Percentiles rank a stretch among this genome's conserved stretches.
These are phyloP conservation scores for Biston betularia DNA, from an alignment of 2,888 invertebrate species.

Conservation along the genomic window DNA sequence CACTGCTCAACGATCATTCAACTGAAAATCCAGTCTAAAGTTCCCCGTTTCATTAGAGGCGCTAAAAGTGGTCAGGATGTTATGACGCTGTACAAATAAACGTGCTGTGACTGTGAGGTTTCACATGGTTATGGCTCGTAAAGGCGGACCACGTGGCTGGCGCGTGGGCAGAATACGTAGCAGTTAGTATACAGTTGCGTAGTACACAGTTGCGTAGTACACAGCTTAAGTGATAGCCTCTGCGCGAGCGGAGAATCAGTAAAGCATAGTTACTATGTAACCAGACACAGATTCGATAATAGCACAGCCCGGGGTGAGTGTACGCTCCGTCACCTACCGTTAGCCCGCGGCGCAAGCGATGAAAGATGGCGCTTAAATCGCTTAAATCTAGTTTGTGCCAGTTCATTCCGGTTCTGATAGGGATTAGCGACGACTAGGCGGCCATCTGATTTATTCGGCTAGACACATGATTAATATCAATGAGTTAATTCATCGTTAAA, in stretches of 20 bases:
- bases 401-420: conserved; percentile 38
- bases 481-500: conserved; percentile 33
- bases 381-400: conserved; percentile 37
- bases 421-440: conserved; percentile 42
- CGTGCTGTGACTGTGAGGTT: conserved; percentile 37
- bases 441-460: conserved; percentile 43
- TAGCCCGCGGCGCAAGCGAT: conserved; percentile 54
- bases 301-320: conserved; percentile 60
- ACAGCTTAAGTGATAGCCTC: conserved; percentile 22
- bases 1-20: conserved; percentile 21
- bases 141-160: conserved; percentile 48
- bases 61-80: conserved; percentile 53
- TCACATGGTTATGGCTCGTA: conserved; percentile 44
- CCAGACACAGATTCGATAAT: conserved; percentile 24
- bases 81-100: conserved; percentile 54
- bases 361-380: conserved; percentile 48
- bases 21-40: conserved; percentile 26
- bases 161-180: conserved; percentile 45
- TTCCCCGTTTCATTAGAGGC: conserved; percentile 36
- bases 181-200: conserved; percentile 28
- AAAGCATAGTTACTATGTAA: conserved; percentile 2
- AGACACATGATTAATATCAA: conserved; percentile 43
- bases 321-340: conserved; percentile 62
- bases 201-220: conserved; percentile 35
- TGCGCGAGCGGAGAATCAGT: conserved; percentile 28